Evolutionary conservation across 2,888 invertebrate species (phyloP).

Genomic region (Caenorhabditis uteleia): DNA sequence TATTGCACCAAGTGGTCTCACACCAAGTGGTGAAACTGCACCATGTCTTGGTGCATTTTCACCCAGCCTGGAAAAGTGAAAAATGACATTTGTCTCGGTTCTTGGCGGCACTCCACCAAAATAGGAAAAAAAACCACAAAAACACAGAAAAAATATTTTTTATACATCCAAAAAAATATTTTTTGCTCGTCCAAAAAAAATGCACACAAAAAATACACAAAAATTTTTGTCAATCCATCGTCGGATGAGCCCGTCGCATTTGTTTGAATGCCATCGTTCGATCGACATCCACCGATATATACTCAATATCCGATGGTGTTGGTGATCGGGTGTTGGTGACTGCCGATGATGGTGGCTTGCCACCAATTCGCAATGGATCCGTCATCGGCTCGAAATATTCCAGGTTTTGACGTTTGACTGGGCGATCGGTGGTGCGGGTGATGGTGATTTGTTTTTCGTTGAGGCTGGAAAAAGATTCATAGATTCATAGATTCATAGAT

Average conservation of each 20-base stretch:
- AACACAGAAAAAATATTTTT: too few species aligned
- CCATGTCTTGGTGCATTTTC: too few species aligned
- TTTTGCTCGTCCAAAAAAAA: too few species aligned
- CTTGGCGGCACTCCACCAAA: too few species aligned
- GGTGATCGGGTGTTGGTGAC: slow-evolving; percentile 23
- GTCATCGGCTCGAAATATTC: slow-evolving; percentile 31
- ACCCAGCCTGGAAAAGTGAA: too few species aligned
- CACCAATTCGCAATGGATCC: slow-evolving; percentile 1
- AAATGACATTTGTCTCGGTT: too few species aligned
- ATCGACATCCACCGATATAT: slow-evolving; percentile 37
- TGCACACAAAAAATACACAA: too few species aligned
- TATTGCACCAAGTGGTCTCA: too few species aligned
- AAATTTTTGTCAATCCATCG: too few species aligned
- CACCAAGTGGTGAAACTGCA: too few species aligned
- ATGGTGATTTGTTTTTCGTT: neutral
- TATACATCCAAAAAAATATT: too few species aligned
- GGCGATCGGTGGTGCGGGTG: neutral
- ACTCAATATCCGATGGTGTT: slow-evolving; percentile 35
- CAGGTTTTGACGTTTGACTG: slow-evolving; percentile 26
- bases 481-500: neutral
- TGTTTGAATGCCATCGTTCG: slow-evolving; percentile 33
- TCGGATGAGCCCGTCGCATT: slow-evolving; percentile 25
- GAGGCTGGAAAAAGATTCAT: slow-evolving; percentile 8
- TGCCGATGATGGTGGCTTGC: slow-evolving; percentile 26
- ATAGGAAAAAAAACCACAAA: too few species aligned